phyloP scores from a whole-genome alignment of 2,113 vertebrate genomes.

The Paraplagusia blochii region DNA sequence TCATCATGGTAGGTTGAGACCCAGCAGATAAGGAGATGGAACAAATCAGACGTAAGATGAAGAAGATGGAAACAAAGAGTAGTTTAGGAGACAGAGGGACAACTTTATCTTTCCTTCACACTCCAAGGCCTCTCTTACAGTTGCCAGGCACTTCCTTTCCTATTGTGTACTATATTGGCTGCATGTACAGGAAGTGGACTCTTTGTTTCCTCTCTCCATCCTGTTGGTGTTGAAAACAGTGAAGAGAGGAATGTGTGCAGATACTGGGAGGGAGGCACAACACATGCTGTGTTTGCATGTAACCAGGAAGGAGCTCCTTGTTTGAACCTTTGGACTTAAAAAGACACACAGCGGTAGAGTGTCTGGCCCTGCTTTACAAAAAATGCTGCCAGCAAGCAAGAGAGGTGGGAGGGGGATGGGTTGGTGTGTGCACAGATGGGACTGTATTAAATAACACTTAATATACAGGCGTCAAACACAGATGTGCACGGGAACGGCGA shows the following conservation, averaged over 20 bases:
- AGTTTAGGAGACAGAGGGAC: constrained; percentile 33
- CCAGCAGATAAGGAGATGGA: constrained; percentile 24
- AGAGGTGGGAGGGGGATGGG: constrained; percentile 2
- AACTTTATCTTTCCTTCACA: constrained; percentile 66
- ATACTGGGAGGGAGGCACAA: constrained; percentile 37
- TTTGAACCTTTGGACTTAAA: constrained; percentile 33
- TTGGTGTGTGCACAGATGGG: constrained; percentile 40
- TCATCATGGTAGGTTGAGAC: constrained; percentile 1
- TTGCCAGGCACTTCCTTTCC: constrained; percentile 68
- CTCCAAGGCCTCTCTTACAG: constrained; percentile 44
- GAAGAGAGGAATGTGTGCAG: constrained; percentile 40
- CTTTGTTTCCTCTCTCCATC: constrained; percentile 74
- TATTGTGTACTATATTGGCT: constrained; percentile 64
- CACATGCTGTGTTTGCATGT: constrained; percentile 44
- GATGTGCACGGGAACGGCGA: constrained; percentile 1
- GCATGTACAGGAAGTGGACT: constrained; percentile 69
- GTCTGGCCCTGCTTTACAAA: constrained; percentile 1
- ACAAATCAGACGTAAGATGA: constrained; percentile 28
- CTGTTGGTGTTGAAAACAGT: constrained; percentile 46
- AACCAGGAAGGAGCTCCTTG: constrained; percentile 55
- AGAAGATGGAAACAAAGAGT: constrained; percentile 20
- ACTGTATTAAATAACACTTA: neutral
- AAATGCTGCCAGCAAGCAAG: constrained; percentile 3
- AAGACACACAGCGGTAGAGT: neutral
- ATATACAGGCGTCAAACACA: constrained; percentile 17